phyloP scores from a whole-genome alignment of 2,888 invertebrate genomes.

The Anorthoa munda region DNA sequence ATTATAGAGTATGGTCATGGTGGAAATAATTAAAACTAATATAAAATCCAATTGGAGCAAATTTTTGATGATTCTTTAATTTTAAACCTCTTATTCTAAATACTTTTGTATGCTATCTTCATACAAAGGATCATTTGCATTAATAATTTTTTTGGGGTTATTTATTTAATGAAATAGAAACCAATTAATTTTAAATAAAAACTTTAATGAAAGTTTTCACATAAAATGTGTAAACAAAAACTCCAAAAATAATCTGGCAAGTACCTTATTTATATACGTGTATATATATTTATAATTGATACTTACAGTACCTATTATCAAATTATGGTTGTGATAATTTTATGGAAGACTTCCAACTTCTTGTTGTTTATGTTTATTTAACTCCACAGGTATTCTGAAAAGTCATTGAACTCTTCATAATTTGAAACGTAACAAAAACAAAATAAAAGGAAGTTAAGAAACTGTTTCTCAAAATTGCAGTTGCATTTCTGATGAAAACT shows the following conservation, averaged over 20 bases:
- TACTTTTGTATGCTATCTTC: background rate
- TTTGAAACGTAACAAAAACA: slow-evolving; percentile 8
- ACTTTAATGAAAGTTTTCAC: background rate
- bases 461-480: slow-evolving; percentile 26
- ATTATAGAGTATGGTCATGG: too few species aligned
- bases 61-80: too few species aligned
- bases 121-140: too few species aligned
- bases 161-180: background rate
- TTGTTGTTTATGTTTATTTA: slow-evolving; percentile 45
- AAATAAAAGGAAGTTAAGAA: background rate
- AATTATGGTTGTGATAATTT: slow-evolving; percentile 6
- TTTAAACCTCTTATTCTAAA: too few species aligned
- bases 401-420: slow-evolving; percentile 34
- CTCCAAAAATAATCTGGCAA: background rate
- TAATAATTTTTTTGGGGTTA: background rate
- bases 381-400: slow-evolving; percentile 48
- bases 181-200: background rate
- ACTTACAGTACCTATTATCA: slow-evolving; percentile 20
- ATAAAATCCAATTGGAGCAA: background rate
- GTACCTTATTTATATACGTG: background rate
- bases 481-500: slow-evolving; percentile 23
- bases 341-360: slow-evolving; percentile 48
- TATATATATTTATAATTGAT: background rate
- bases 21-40: too few species aligned
- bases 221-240: background rate